A percentile compares a stretch with the other conserved stretches of the same genome.
These are phyloP conservation scores for Mylabris phalerata DNA, from an alignment of 1,140 invertebrate genomes.

Conservation along the genomic window DNA sequence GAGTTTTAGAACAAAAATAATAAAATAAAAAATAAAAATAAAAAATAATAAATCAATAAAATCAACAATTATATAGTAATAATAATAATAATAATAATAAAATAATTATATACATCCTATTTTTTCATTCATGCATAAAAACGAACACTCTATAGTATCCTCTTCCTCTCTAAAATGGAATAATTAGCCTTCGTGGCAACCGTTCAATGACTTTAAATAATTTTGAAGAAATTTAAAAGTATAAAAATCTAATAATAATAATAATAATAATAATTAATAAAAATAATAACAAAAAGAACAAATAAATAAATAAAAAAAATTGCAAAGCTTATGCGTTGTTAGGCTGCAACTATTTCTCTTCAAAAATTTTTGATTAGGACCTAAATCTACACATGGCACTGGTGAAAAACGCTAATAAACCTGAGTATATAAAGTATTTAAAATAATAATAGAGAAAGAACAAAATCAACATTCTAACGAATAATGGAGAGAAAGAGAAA, in stretches of 20 bases:
- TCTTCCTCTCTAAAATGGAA: conserved; percentile 23
- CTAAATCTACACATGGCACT: conserved; percentile 15
- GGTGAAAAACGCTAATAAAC: conserved; percentile 30
- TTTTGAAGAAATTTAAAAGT: background rate
- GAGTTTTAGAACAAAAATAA: conserved; percentile 24
- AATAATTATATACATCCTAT: too few species aligned
- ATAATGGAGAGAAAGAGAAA: conserved; percentile 9
- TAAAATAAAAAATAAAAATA: conserved; percentile 5
- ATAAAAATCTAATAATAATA: background rate
- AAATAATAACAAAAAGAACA: background rate
- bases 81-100: background rate
- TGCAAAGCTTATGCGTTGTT: conserved; percentile 29
- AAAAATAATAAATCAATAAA: background rate
- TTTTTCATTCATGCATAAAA: too few species aligned
- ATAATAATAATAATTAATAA: background rate
- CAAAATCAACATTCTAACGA: conserved; percentile 1
- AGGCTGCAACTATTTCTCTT: conserved; percentile 21
- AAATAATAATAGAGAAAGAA: background rate
- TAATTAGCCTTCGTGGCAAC: conserved; percentile 26
- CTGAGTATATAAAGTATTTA: conserved; percentile 26
- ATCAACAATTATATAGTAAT: background rate
- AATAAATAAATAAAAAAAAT: conserved; percentile 18
- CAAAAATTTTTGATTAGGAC: conserved; percentile 3
- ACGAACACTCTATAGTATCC: background rate
- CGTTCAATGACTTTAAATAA: conserved; percentile 12